Conservation (phyloP, 2,888 invertebrate species). For the Thysanoteuthis rhombus region DNA sequence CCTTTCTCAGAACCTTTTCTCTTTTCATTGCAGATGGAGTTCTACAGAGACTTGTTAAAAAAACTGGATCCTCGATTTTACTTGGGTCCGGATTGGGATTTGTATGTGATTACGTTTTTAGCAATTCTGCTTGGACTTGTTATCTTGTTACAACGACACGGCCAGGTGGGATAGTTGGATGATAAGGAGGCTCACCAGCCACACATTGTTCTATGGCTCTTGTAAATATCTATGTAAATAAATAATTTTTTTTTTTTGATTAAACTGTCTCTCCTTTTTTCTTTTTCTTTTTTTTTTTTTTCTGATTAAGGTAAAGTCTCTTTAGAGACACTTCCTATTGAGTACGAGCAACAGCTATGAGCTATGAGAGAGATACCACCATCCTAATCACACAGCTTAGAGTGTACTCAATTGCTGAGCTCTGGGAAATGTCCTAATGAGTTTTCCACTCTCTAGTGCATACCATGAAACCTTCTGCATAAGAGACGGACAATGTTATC, state of each 20-base stretch:
- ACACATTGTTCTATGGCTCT: background rate
- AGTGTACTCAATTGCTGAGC: too few species aligned
- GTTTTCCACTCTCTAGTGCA: too few species aligned
- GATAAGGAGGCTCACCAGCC: background rate
- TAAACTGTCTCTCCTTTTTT: background rate
- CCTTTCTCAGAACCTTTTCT: background rate
- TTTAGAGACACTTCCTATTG: too few species aligned
- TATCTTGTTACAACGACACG: conserved; percentile 70
- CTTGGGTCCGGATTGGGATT: conserved; percentile 87
- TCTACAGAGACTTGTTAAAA: conserved; percentile 49
- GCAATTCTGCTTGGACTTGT: conserved; percentile 84
- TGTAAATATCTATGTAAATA: conserved; percentile 32
- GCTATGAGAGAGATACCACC: too few species aligned
- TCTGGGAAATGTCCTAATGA: too few species aligned
- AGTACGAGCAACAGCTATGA: too few species aligned
- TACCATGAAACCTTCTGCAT: too few species aligned
- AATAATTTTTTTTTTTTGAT: background rate
- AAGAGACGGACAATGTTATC: too few species aligned
- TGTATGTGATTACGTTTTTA: conserved; percentile 86
- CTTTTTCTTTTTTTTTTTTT: too few species aligned
- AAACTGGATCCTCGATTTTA: conserved; percentile 52
- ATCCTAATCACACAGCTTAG: too few species aligned
- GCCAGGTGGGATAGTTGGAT: background rate
- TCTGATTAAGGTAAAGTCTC: too few species aligned
- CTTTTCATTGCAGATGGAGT: conserved; percentile 52